Conservation (phyloP, 1,140 invertebrate genomes). For the Hestina assimilis region DNA sequence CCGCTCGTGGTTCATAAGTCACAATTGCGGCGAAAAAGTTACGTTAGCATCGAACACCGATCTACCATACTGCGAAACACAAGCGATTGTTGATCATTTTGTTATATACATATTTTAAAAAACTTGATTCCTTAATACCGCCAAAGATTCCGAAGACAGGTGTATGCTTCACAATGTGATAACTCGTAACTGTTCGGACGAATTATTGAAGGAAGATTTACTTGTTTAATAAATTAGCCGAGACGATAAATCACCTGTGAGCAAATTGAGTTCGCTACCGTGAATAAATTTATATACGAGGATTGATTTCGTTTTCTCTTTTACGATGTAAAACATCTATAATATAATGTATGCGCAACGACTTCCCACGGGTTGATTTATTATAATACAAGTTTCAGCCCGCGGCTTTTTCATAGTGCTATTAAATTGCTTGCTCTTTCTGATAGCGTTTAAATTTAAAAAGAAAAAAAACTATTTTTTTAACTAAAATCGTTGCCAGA, state of each 20-base stretch:
- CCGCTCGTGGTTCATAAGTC: too few relatives aligned
- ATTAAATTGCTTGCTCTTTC: too few relatives aligned
- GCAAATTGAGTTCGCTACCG: constrained; percentile 19
- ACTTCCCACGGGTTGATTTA: constrained; percentile 1
- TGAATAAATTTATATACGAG: constrained; percentile 10
- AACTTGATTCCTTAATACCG: too few relatives aligned
- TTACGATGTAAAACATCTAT: neutral
- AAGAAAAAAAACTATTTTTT: too few relatives aligned
- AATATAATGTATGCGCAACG: neutral
- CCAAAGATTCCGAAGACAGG: constrained; percentile 25
- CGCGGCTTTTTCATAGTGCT: too few relatives aligned
- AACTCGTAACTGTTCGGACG: constrained; percentile 4
- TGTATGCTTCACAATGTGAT: constrained; percentile 29
- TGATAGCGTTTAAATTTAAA: too few relatives aligned
- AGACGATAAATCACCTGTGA: constrained; percentile 14
- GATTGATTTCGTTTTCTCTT: constrained; percentile 7
- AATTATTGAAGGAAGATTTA: constrained; percentile 24
- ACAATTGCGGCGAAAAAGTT: too few relatives aligned
- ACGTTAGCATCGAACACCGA: too few relatives aligned
- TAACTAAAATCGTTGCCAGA: too few relatives aligned
- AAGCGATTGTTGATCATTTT: neutral
- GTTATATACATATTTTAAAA: neutral
- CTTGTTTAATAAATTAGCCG: constrained; percentile 9
- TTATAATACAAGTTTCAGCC: too few relatives aligned
- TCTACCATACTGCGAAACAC: too few relatives aligned